phyloP scores from a whole-genome alignment of 2,113 vertebrate genomes.

The Myanophis thanlyinensis region DNA sequence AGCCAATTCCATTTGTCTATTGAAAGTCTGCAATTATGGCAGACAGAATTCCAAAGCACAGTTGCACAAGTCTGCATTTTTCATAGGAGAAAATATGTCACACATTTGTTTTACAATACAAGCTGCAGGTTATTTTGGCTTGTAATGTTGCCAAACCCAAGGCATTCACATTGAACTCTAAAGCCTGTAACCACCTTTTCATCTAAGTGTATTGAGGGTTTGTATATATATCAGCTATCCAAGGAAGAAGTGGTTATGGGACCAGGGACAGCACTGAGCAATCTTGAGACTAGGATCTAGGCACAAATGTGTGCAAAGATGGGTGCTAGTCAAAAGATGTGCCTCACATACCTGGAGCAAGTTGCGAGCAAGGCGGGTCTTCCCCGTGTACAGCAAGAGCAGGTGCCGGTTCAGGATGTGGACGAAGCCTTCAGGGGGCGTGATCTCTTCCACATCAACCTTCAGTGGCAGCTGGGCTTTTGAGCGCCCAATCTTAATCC shows the following conservation, averaged over 20 bases:
- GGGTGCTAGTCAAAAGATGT: background rate
- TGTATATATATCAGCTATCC: background rate
- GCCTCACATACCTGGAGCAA: constrained; percentile 84
- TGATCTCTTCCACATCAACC: constrained; percentile 83
- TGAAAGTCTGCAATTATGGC: background rate
- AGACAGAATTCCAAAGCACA: background rate
- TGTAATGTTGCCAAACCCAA: background rate
- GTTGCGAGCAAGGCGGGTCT: constrained; percentile 92
- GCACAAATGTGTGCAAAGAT: background rate
- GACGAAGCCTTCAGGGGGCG: constrained; percentile 71
- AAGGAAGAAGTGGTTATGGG: background rate
- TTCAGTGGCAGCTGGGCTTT: constrained; percentile 78
- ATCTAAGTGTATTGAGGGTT: background rate
- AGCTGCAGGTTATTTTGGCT: background rate
- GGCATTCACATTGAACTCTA: background rate
- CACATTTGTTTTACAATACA: background rate
- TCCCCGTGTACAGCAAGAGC: constrained; percentile 92
- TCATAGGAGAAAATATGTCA: background rate
- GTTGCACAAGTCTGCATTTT: background rate
- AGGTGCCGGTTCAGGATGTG: constrained; percentile 81
- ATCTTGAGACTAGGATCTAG: background rate
- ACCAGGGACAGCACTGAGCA: background rate
- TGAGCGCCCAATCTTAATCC: constrained; percentile 87
- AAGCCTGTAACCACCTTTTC: background rate
- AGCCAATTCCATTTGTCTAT: background rate